phyloP scores from a whole-genome alignment of 1,140 invertebrate species.

The Bombus turneri region DNA sequence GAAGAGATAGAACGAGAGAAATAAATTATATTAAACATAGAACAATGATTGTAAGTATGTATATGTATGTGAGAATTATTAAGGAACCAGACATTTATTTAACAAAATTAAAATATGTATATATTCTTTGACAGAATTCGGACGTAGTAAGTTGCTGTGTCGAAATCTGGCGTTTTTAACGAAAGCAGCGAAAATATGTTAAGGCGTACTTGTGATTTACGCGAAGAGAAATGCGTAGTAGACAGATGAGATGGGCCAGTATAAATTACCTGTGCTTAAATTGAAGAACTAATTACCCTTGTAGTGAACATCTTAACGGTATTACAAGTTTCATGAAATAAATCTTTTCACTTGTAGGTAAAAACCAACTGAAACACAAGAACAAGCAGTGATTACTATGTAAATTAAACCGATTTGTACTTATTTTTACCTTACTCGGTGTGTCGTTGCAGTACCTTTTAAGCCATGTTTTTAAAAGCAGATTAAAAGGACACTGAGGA shows the following conservation, averaged over 20 bases:
- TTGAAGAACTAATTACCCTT: constrained; percentile 52
- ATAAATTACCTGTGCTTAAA: constrained; percentile 57
- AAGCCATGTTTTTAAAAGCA: not conserved
- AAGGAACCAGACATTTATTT: too few species aligned
- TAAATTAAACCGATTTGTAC: constrained; percentile 3
- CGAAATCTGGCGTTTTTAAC: not conserved
- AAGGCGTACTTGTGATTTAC: constrained; percentile 38
- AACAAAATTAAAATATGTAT: too few species aligned
- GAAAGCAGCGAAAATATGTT: not conserved
- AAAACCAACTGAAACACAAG: not conserved
- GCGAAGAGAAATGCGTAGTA: constrained; percentile 18
- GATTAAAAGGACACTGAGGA: too few species aligned
- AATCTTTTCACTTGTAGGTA: constrained; percentile 1
- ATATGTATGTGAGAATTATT: too few species aligned
- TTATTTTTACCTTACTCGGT: not conserved
- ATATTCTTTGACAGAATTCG: too few species aligned
- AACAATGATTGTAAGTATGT: too few species aligned
- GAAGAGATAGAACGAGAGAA: too few species aligned
- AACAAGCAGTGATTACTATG: not conserved
- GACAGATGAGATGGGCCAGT: constrained; percentile 36
- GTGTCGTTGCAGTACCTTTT: not conserved
- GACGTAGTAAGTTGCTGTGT: not conserved
- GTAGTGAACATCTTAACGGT: constrained; percentile 28
- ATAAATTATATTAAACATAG: too few species aligned
- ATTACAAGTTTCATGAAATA: constrained; percentile 42